Evolutionary conservation across 92 coral and sea anemone species (phyloP), one percentile per base, ranked within the genome.

Genomic region (Metridium senile): DNA sequence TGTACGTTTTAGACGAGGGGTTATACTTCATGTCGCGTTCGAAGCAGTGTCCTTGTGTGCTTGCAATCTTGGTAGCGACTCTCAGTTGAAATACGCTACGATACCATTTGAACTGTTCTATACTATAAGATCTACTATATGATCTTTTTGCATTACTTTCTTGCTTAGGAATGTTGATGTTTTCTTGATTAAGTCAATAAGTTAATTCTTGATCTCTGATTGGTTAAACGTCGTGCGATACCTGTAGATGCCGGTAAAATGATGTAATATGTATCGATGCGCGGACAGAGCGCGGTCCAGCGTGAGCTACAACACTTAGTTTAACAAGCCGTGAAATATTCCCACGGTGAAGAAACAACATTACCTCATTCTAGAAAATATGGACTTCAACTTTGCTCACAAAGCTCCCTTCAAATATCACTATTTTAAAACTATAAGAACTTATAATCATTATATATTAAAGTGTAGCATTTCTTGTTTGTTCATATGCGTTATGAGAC

Each of bases 191-290:
- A 69, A 68, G 75, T 83, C 87, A 83, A 77, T 70, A 68, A 81
- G 70, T 62, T 74, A 43, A 47, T 30, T 26, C 62, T 23, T 17
- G 69, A 7, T 0, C 33, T 49, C 43, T 83, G 79, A 83, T 83
- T 83, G 81, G 80, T 53, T 72, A 75, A 57, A 43, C 19, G 23
- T 3, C n/a, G 56, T 33, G 17, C 27, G 53, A 33, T 33, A 85
- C 85, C 89, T 39, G 95, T 72, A 83, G 82, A 90, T 90, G 89
- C 95, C 87, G 89, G 89, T 84, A 84, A 74, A 83, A 84, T 90
- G 92, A 90, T 84, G 95, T 90, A 90, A 90, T 89, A 74, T 73
- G 78, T 56, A 73, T 7, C 49, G 78, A 58, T 31, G 78, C 68
- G 78, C 23, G 21, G 69, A 52, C 10, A 20, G 65, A 33, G 43